Percentiles rank a stretch among this genome's conserved stretches.
phyloP scores from a whole-genome alignment of 2,113 vertebrate genomes.

The Periophthalmodon schlosseri region DNA sequence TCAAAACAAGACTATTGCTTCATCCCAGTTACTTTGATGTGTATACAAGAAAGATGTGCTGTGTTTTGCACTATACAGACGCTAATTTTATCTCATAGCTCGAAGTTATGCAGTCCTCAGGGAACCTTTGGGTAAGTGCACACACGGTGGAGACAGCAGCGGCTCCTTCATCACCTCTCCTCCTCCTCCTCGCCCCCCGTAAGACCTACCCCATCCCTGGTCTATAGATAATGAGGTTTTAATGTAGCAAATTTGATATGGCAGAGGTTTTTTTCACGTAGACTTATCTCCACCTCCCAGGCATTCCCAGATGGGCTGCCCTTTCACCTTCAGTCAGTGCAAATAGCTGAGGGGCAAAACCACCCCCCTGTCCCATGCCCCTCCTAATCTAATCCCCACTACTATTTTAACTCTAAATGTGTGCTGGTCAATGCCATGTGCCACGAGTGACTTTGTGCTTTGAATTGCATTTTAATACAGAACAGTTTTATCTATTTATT shows the following conservation, averaged over 20 bases:
- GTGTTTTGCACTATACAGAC: slow-evolving; percentile 31
- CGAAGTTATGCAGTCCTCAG: slow-evolving; percentile 35
- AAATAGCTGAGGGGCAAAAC: slow-evolving; percentile 18
- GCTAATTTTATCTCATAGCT: slow-evolving; percentile 66
- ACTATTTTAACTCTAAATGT: slow-evolving; percentile 19
- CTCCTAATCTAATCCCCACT: slow-evolving; percentile 31
- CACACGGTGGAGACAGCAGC: slow-evolving; percentile 37
- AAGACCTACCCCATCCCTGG: slow-evolving; percentile 16
- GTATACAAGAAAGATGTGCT: slow-evolving; percentile 6
- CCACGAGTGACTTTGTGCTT: slow-evolving; percentile 16
- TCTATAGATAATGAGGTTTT: slow-evolving; percentile 70
- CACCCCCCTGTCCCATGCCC: not conserved
- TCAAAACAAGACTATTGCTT: slow-evolving; percentile 25
- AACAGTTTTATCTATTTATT: not conserved
- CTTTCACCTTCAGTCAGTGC: slow-evolving; percentile 55
- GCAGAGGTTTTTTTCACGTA: slow-evolving; percentile 34
- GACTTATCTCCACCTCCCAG: slow-evolving; percentile 72
- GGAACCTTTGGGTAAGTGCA: slow-evolving; percentile 53
- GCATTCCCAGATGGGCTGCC: slow-evolving; percentile 60
- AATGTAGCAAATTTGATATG: slow-evolving; percentile 72
- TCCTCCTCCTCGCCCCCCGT: slow-evolving; percentile 23
- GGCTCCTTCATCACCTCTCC: slow-evolving; percentile 44
- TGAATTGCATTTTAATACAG: not conserved
- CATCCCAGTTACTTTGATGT: slow-evolving; percentile 2
- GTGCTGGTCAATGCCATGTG: slow-evolving; percentile 7